Percentiles rank a stretch among this genome's conserved stretches.
These are phyloP conservation scores for Saxicola maurus DNA, from an alignment of 2,797 vertebrate genomes.

Conservation along the genomic window DNA sequence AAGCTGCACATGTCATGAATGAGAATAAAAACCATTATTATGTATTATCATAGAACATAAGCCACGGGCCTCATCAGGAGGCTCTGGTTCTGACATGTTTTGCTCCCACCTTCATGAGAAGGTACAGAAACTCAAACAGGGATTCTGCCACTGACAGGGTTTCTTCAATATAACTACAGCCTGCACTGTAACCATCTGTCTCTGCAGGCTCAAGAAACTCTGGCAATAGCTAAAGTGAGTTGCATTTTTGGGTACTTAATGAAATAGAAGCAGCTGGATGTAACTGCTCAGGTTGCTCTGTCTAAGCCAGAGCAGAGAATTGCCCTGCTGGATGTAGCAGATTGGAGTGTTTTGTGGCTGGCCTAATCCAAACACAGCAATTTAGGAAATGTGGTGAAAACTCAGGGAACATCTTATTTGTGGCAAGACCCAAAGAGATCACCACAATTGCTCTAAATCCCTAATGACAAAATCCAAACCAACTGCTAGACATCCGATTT, in stretches of 20 bases:
- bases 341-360: neutral
- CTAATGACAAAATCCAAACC: neutral
- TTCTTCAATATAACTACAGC: neutral
- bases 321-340: neutral
- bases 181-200: neutral
- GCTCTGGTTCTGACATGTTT: neutral
- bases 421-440: neutral
- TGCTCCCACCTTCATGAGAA: neutral
- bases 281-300: neutral
- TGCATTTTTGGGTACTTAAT: neutral
- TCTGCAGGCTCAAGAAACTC: neutral
- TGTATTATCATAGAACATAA: neutral
- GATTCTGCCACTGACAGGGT: neutral
- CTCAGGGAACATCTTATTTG: neutral
- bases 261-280: neutral
- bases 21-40: neutral
- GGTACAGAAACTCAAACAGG: fast-evolving
- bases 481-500: neutral
- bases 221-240: neutral
- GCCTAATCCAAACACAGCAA: neutral
- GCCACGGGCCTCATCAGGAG: neutral
- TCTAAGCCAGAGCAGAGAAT: neutral
- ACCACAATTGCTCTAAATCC: neutral
- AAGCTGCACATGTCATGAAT: neutral
- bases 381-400: neutral